Conservation (phyloP, 64 coral and sea anemone species). For the Montipora efflorescens region DNA sequence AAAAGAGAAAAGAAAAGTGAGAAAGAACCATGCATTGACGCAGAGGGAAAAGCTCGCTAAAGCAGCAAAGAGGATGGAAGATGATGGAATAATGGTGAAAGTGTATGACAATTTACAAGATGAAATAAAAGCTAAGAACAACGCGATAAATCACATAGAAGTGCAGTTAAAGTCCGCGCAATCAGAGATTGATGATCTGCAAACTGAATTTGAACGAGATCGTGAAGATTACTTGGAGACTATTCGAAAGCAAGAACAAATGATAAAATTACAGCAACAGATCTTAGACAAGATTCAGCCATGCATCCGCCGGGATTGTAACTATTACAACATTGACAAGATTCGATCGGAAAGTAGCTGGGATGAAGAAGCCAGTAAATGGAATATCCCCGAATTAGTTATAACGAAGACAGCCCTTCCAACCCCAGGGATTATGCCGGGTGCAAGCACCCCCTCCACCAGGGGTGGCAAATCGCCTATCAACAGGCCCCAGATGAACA, state of each 20-base stretch:
- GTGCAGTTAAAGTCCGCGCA: constrained; percentile 57
- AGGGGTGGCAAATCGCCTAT: constrained; percentile 71
- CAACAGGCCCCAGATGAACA: constrained; percentile 76
- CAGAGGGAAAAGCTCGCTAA: constrained; percentile 80
- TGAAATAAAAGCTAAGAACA: constrained; percentile 86
- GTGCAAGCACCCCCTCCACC: constrained; percentile 37
- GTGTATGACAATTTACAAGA: constrained; percentile 97
- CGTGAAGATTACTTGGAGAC: constrained; percentile 87
- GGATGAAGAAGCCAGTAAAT: constrained; percentile 83
- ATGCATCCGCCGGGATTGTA: constrained; percentile 96
- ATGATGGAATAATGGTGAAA: constrained; percentile 89
- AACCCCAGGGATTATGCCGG: constrained; percentile 84
- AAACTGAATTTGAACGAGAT: constrained; percentile 90
- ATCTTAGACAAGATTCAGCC: constrained; percentile 95
- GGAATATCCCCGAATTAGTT: constrained; percentile 85
- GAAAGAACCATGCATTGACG: constrained; percentile 77
- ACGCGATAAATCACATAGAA: constrained; percentile 70
- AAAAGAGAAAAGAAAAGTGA: constrained; percentile 87
- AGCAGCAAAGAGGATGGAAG: constrained; percentile 85
- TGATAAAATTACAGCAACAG: constrained; percentile 87
- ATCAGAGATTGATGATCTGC: constrained; percentile 85
- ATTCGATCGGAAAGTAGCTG: constrained; percentile 78
- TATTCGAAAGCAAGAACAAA: constrained; percentile 92
- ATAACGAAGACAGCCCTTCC: constrained; percentile 88
- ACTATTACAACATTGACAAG: constrained; percentile 95